Base-by-base conservation (phyloP, 2,797 vertebrate genomes). In the Dendrocincla tyrannina region DNA sequence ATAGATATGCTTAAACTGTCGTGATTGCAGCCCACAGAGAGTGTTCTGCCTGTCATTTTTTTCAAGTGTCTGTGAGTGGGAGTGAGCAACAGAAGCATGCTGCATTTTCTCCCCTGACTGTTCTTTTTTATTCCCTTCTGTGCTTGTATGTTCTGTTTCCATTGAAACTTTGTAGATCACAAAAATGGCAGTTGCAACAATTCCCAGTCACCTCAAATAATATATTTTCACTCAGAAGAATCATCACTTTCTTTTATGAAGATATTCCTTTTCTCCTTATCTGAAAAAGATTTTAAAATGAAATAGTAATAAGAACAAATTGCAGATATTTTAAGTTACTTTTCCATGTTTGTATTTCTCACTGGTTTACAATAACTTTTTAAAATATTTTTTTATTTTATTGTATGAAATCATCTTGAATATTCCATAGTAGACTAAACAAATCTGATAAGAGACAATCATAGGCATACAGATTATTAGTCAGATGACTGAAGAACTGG, bases 41-140 rank as follows among this genome's bases (percentile, higher is more conserved):
- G 85, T 93, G 66, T 84, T 92, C 94, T 90, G 93, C 91, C 78
- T 95, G 92, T 95, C 90, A 69, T 92, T 84, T 93, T 93, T 81
- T 93, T 92, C 80, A 85, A n/a, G 79, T 70, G 91, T 70, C 96
- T 95, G 49, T 60, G 93, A 78, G 96, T 95, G 91, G 96, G 95
- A 95, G 94, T 81, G 60, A 95, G 91, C 78, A 92, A 59, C 91
- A 88, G 95, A 95, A 95, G 88, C 85, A 79, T n/a, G 67, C 90
- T 81, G 75, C 68, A 25, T 88, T 93, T 95, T 91, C 68, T 88
- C 0, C 74, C 84, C 60, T 96, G 95, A 96, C 93, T 94, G 93
- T 94, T 97, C 96, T 94, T 97, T 97, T 96, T 75, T 94, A n/a
- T 81, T 89, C 46, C 83, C 91, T 89, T 90, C 92, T 93, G 93